Evolutionary conservation across 2,797 vertebrate genomes (phyloP), one percentile per base, ranked within the genome.

Genomic region (Gila robusta): DNA sequence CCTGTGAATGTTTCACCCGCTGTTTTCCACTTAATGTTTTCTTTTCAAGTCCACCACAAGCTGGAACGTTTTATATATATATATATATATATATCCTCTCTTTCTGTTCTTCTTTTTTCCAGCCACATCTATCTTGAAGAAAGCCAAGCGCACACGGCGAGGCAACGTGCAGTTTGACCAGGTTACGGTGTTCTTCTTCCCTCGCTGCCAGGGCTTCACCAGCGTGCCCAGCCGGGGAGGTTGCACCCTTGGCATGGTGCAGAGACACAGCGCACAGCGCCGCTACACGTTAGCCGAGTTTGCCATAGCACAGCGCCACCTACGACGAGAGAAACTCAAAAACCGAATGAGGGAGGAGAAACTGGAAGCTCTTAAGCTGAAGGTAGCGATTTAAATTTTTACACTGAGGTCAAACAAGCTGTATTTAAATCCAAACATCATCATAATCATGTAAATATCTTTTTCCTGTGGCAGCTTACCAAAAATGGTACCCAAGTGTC

Each of bases 121-220:
- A 99, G 98, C 96, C 4, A 95, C 92, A 0, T 98, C 98, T 85
- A 99, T 99, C 92, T 94, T 99, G 89, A 99, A 98, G 95, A 97
- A 97, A 90, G 93, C 95, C 87, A 98, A 97, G 83, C 93, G 96
- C 56, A 88, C 94, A 0, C 96, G 96, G 74, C 94, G 96, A n/a
- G 94, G 96, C 89, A 97, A 94, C 0, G 97, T 99, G 70, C 95
- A 96, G 83, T 99, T 99, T 28, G 95, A 97, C 91, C 96, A 96
- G 92, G 97, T 99, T 92, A 97, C 96, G 0, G 98, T 99, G 89
- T 99, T 97, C 95, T 99, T 98, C 95, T 99, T 99, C 92, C 96
- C 96, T 0, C 96, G 98, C 88, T 99, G 98, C 94, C 98, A 99
- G 93, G 98, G 98, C 72, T 99, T 99, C 95, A 99, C 97, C 77